Evolutionary conservation across 2,113 vertebrate species (phyloP), one percentile per base, ranked within the genome.

Genomic region (Podarcis raffonei): DNA sequence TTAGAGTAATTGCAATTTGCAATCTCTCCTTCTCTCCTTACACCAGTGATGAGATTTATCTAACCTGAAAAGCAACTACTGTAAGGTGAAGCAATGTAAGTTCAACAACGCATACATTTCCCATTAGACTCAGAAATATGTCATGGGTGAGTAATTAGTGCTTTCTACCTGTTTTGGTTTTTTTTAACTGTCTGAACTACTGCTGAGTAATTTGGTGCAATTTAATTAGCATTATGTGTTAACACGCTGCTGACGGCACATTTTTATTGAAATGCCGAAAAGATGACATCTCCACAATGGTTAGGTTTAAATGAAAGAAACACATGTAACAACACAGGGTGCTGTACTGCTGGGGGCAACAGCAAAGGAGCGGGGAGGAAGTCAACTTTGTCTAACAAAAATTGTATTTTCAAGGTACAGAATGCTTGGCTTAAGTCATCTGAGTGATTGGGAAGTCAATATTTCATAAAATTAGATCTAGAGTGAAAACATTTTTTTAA

Each of bases 191-290:
- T 68, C 84, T 89, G 68, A 89, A 22, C 57, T 87, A 83, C 65
- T 83, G 81, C 84, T 91, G 80, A 84, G 81, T 91, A 87, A 87
- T 91, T 89, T 87, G 69, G 66, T 87, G 81, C 77, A 80, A 72
- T 84, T 87, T 84, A 87, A 89, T 91, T 89, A 91, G 85, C 68
- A 69, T 81, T 75, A 62, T 87, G 76, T 48, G 69, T 87, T 81
- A 87, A 84, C 88, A 86, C 16, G 66, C 65, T 86, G 72, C 78
- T 86, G 81, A 81, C 87, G 59, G 85, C 76, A 87, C 37, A 81
- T 89, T 83, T 59, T 80, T 75, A 84, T 35, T 84, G 57, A 91
- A 37, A 75, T 57, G 89, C 57, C 39, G 30, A 81, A 81, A 87
- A 91, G 80, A 76, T 89, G 84, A 74, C 48, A 75, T 68, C 75